These are phyloP conservation scores for Hydroisotoma schaefferi DNA, from an alignment of 2,888 invertebrate genomes.

Conservation along the genomic window DNA sequence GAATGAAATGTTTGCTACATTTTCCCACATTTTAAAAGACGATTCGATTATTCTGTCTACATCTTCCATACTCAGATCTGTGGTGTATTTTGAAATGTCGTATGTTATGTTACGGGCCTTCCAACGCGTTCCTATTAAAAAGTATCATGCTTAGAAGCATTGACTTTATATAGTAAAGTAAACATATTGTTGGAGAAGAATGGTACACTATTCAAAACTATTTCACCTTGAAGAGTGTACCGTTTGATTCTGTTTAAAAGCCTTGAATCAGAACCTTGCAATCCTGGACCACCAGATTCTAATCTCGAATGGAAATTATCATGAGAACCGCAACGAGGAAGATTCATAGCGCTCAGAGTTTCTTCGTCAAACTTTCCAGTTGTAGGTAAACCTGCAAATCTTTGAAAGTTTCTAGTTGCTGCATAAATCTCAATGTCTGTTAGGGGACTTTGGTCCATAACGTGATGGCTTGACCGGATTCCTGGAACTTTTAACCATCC, in stretches of 20 bases:
- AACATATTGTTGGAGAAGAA: not conserved
- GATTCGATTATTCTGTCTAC: slow-evolving; percentile 66
- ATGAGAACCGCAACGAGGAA: slow-evolving; percentile 1
- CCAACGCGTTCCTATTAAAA: slow-evolving; percentile 91
- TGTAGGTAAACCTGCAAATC: not conserved
- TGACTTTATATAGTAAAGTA: no score
- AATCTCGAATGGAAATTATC: not conserved
- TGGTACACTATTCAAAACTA: not conserved
- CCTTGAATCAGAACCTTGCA: not conserved
- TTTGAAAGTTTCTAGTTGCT: slow-evolving; percentile 1
- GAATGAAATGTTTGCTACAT: slow-evolving; percentile 77
- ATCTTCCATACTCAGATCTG: slow-evolving; percentile 66
- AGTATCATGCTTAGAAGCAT: not conserved
- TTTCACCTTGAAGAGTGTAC: slow-evolving; percentile 3
- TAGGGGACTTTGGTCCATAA: not conserved
- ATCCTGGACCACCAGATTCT: not conserved
- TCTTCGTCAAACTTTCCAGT: slow-evolving; percentile 4
- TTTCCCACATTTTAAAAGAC: slow-evolving; percentile 84
- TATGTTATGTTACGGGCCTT: slow-evolving; percentile 83
- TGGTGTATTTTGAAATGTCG: slow-evolving; percentile 84
- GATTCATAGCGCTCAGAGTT: not conserved
- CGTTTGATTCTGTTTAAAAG: not conserved
- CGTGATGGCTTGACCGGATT: not conserved
- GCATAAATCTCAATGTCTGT: no score
- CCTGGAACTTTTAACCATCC: not conserved